A percentile compares a stretch with the other conserved stretches of the same genome.
phyloP scores from a whole-genome alignment of 1,140 invertebrate genomes.

The Orius laevigatus region DNA sequence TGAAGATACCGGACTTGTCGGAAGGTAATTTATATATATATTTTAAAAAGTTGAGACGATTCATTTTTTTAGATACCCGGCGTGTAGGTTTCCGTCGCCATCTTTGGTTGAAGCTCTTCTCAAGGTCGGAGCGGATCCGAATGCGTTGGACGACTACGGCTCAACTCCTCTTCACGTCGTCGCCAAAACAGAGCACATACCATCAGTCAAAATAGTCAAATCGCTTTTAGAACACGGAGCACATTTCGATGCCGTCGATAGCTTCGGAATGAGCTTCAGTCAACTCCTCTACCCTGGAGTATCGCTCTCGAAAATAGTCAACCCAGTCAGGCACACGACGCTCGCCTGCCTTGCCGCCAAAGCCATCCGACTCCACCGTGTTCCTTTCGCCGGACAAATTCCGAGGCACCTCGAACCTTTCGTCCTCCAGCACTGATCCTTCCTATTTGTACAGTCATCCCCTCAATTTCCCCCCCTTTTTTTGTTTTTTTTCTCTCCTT shows the following conservation, averaged over 20 bases:
- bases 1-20: slow-evolving; percentile 35
- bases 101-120: slow-evolving; percentile 60
- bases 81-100: slow-evolving; percentile 46
- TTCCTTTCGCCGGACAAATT: slow-evolving; percentile 11
- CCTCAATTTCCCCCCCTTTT: too few relatives aligned
- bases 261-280: slow-evolving; percentile 57
- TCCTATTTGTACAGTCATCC: too few relatives aligned
- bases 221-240: slow-evolving; percentile 59
- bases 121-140: slow-evolving; percentile 64
- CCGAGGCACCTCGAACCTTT: slow-evolving; percentile 8
- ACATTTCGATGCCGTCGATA: slow-evolving; percentile 76
- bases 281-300: slow-evolving; percentile 33
- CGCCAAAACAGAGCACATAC: slow-evolving; percentile 35
- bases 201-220: slow-evolving; percentile 43
- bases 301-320: slow-evolving; percentile 20
- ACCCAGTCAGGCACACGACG: slow-evolving; percentile 59
- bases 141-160: slow-evolving; percentile 53
- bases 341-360: slow-evolving; percentile 66
- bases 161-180: slow-evolving; percentile 66
- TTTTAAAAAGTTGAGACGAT: not conserved
- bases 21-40: slow-evolving; percentile 21
- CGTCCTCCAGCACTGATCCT: slow-evolving; percentile 11
- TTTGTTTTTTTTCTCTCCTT: too few relatives aligned
- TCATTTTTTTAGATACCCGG: slow-evolving; percentile 37
- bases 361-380: slow-evolving; percentile 43